Evolutionary conservation across 2,888 invertebrate species (phyloP).

Genomic region (Polyommatus iphigenia): DNA sequence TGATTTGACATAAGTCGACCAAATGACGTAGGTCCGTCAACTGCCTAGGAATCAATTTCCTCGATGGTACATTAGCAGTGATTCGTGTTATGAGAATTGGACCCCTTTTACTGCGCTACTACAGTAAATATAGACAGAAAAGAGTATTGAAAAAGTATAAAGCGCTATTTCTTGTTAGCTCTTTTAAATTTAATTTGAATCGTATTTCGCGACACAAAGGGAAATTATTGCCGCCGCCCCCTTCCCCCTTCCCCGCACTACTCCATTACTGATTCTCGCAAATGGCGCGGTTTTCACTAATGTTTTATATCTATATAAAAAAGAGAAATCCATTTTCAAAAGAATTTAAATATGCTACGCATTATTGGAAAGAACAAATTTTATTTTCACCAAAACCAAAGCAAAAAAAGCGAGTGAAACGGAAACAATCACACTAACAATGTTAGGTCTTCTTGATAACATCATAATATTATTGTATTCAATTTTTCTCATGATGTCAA

Average conservation of each 20-base stretch:
- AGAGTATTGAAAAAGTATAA: conserved; percentile 20
- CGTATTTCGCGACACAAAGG: conserved; percentile 38
- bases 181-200: conserved; percentile 37
- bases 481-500: no score
- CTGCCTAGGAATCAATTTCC: no score
- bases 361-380: no score
- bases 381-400: no score
- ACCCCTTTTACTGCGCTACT: neutral
- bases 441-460: no score
- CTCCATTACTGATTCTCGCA: conserved; percentile 37
- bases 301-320: neutral
- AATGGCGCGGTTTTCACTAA: conserved; percentile 24
- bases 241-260: conserved; percentile 35
- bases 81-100: neutral
- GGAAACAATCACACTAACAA: no score
- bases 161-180: conserved; percentile 24
- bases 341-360: neutral
- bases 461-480: no score
- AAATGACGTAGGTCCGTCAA: no score
- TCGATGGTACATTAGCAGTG: no score
- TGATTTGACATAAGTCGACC: no score
- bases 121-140: neutral
- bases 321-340: neutral
- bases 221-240: conserved; percentile 38
- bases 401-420: no score